Percentiles rank a stretch among this genome's conserved stretches.
These are phyloP conservation scores for Acropternis orthonyx DNA, from an alignment of 2,797 vertebrate genomes.

Conservation along the genomic window DNA sequence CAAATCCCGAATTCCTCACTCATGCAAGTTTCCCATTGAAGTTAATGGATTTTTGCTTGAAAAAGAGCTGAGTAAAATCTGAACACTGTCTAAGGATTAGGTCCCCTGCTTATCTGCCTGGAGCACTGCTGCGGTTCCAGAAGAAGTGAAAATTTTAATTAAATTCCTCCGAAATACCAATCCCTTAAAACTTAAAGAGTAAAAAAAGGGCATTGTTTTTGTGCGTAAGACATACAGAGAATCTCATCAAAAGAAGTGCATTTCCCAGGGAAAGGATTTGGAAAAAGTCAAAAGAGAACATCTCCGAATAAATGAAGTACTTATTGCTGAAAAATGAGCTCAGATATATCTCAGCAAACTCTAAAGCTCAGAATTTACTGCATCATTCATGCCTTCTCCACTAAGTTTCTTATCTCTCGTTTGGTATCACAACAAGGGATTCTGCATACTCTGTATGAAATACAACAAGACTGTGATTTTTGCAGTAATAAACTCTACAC, in stretches of 20 bases:
- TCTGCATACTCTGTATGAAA: conserved; percentile 76
- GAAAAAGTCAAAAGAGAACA: conserved; percentile 58
- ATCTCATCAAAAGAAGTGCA: conserved; percentile 37
- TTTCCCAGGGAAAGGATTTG: conserved; percentile 41
- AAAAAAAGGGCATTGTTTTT: conserved; percentile 23
- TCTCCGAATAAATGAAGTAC: conserved; percentile 70
- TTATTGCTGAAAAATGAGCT: conserved; percentile 77
- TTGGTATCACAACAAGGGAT: conserved; percentile 74
- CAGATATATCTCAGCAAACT: conserved; percentile 64
- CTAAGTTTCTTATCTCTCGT: conserved; percentile 73
- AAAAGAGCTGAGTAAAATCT: conserved; percentile 52
- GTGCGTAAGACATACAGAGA: not conserved
- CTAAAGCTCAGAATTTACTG: conserved; percentile 75
- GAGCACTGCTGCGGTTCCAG: not conserved
- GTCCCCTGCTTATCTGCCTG: conserved; percentile 22
- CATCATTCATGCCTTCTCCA: conserved; percentile 58
- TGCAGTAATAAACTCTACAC: conserved; percentile 77
- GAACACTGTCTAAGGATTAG: conserved; percentile 19
- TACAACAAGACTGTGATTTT: conserved; percentile 70
- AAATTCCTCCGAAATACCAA: conserved; percentile 4
- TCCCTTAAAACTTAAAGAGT: conserved; percentile 4
- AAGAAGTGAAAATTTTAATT: conserved; percentile 27
- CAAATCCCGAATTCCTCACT: conserved; percentile 21
- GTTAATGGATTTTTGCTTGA: conserved; percentile 34
- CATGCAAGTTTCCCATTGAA: conserved; percentile 19